These are phyloP conservation scores for Watsonalla cultraria DNA, from an alignment of 2,888 invertebrate species.

Conservation along the genomic window DNA sequence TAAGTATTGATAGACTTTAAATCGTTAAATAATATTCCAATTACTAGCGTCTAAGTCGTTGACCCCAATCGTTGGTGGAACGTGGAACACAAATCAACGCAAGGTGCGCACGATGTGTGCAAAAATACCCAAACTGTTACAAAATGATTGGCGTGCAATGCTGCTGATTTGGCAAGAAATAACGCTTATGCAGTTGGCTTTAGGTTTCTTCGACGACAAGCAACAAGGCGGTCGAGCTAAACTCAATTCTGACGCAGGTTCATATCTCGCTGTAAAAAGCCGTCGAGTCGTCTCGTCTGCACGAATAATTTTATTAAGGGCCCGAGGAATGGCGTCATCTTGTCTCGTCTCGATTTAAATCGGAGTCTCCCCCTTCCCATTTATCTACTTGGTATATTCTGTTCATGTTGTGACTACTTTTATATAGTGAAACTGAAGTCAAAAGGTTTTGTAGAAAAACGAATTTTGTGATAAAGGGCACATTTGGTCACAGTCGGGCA, in stretches of 20 bases:
- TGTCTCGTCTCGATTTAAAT: constrained; percentile 45
- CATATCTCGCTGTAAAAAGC: constrained; percentile 51
- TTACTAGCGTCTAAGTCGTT: constrained; percentile 13
- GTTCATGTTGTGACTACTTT: too few relatives aligned
- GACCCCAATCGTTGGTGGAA: constrained; percentile 8
- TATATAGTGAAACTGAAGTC: too few relatives aligned
- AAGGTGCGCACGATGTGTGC: constrained; percentile 37
- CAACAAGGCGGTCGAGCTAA: constrained; percentile 22
- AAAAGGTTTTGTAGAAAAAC: too few relatives aligned
- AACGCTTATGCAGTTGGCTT: constrained; percentile 24
- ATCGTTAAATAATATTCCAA: constrained; percentile 23
- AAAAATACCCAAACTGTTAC: constrained; percentile 10
- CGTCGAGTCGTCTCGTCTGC: constrained; percentile 48
- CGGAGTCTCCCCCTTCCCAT: constrained; percentile 18
- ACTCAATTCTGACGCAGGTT: constrained; percentile 31
- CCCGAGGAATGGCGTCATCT: constrained; percentile 55
- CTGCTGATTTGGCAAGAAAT: too few relatives aligned
- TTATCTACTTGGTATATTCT: too few relatives aligned
- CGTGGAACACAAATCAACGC: constrained; percentile 23
- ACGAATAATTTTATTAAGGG: constrained; percentile 59
- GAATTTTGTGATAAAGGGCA: too few relatives aligned
- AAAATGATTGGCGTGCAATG: constrained; percentile 8
- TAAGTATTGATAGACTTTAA: neutral
- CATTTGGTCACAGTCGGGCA: too few relatives aligned
- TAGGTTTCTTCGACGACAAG: constrained; percentile 21